Conservation (phyloP, 92 coral and sea anemone genomes). For the Bergia sp. region DNA sequence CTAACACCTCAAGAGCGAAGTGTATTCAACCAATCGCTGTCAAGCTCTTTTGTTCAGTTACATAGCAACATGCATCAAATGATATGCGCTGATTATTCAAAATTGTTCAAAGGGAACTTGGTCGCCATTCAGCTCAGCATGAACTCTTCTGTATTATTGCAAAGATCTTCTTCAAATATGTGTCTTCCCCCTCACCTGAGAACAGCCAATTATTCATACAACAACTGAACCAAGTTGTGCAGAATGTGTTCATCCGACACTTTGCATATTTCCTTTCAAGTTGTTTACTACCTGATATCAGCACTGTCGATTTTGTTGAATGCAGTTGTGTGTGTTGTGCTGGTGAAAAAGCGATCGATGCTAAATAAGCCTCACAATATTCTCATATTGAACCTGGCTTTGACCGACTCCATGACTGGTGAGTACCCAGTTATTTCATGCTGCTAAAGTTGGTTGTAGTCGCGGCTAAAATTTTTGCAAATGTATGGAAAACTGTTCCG, state of each 20-base stretch:
- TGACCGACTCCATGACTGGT: slow-evolving; percentile 5
- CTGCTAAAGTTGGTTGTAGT: no score
- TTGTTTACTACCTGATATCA: neutral
- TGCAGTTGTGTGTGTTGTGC: slow-evolving; percentile 2
- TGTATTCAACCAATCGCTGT: neutral
- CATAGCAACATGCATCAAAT: neutral
- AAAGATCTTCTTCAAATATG: neutral
- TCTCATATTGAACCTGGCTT: slow-evolving; percentile 6
- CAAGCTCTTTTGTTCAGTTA: neutral
- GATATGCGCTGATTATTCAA: neutral
- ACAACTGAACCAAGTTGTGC: neutral
- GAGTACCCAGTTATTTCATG: neutral
- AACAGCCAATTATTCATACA: neutral
- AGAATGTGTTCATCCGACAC: neutral
- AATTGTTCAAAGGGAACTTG: neutral
- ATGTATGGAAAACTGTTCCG: no score
- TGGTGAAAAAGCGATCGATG: slow-evolving; percentile 1
- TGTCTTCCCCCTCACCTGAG: neutral
- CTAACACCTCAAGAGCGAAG: neutral
- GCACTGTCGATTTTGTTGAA: slow-evolving; percentile 5
- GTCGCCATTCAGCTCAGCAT: neutral
- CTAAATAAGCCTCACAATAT: neutral
- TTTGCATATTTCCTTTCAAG: neutral
- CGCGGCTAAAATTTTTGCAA: no score
- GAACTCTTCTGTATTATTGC: neutral